Base-by-base conservation (phyloP, 2,113 vertebrate species). In the Circaetus cinerascens region DNA sequence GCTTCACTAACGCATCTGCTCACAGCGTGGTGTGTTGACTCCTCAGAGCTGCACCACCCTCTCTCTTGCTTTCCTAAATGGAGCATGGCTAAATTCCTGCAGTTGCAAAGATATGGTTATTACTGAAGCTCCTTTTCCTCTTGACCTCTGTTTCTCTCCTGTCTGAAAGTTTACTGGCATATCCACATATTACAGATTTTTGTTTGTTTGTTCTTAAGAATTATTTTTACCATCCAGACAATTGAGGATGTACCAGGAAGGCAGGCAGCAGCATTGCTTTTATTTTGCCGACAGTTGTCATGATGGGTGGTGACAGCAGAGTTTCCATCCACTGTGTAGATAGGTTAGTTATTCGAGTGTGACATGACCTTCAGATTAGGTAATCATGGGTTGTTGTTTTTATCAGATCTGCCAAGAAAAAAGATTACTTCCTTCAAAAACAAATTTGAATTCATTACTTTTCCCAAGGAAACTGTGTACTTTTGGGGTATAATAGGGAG, bases 351-450 rank as follows among this genome's bases (percentile, higher is more conserved):
- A 90, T 94, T 93, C 64, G 38, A 95, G 86, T 41, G 96, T 88
- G 93, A 88, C 88, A 74, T 90, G 96, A 97, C 95, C 98, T 98
- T 96, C 93, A 97, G 96, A 90, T 97, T 90, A 98, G 91, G 96
- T 88, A 97, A 96, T 95, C 78, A 62, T 34, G 56, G 48, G 29
- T 91, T 29, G 2, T 77, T 95, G 69, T 96, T 98, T 97, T 98
- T 97, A 97, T 97, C 98, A 96, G 85, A 96, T 96, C 93, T 86
- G 56, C 60, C 97, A 97, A 97, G 95, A 97, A 97, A 97, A 97
- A 97, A 93, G 36, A 98, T 98, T 94, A 30, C 96, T 98, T 98
- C 97, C 97, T 97, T 98, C 81, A 95, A 95, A 98, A 98, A 86
- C 71, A 97, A 97, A 97, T 96, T 89, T 95, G 96, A 95, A 93